Base-by-base conservation (phyloP, 2,797 vertebrate species). In the Falco rusticolus region DNA sequence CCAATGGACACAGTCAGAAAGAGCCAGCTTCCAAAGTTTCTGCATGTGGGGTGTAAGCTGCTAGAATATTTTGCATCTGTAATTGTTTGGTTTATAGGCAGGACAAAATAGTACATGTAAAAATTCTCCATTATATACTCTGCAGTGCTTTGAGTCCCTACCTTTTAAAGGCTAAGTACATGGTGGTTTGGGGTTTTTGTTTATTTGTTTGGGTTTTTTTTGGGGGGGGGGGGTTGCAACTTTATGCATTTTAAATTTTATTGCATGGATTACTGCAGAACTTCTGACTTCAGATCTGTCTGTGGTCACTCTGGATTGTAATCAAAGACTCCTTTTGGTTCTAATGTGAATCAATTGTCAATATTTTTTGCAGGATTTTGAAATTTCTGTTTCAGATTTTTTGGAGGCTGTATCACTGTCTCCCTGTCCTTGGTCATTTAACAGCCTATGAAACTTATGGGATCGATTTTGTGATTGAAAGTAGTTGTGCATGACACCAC, bases 51-150 rank as follows among this genome's bases (percentile, higher is more conserved):
- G 61, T 3, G 1, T 54, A 41, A 89, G 34, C 56, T 90, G 63
- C 78, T 64, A 37, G n/a, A 60, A 26, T 16, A 61, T 17, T 96
- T 92, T 94, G 81, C 84, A 64, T 76, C 71, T 57, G 14, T 74
- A 74, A 87, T 85, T 76, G 59, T 56, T 80, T 39, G 72, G 34
- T 79, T 79, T 94, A 48, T 45, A 47, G 89, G 68, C 63, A 93
- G 75, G 74, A 69, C 81, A 66, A 34, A 63, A 70, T 37, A 89
- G 33, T 5, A 9, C 0, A 6, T 71, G 61, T 47, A 50, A 91
- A 84, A 93, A 84, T 78, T 76, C 63, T 61, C 57, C 70, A 11
- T 53, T 31, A 21, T 4, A 11, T n/a, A 20, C 45, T 57, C 39
- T 37, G 17, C 28, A 65, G 41, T 53, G 51, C 83, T 86, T 72